Evolutionary conservation across 2,888 invertebrate genomes (phyloP), one percentile per base, ranked within the genome.

Genomic region (Scaptomyza flava): DNA sequence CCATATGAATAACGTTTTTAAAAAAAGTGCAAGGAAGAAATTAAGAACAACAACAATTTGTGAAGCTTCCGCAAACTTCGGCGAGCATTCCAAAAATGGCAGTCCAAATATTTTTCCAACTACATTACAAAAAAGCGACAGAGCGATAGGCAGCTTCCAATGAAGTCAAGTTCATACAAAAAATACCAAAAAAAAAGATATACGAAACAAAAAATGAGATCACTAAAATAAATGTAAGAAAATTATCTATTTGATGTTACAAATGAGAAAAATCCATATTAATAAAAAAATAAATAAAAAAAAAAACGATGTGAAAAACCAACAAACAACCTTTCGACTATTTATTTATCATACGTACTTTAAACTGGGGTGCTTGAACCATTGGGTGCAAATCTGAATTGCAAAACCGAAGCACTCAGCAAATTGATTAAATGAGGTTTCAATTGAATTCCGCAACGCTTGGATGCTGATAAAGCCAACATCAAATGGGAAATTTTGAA

Each of bases 161-260:
- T 9, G 42, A 58, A 64, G 56, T 64, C 63, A 77, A n/a, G 42
- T 77, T 51, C 42, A 72, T 59, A 23, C 23, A 1, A 23, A 56
- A 8, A 38, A 60, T 45, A 38, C 54, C 56, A 42, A 51, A 48
- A 64, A 61, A 51, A 42, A 59, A n/a, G n/a, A n/a, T n/a, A n/a
- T n/a, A n/a, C n/a, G n/a, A 60, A 48, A 47, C 17, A 27, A 48
- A 57, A 47, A 58, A 42, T 2, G 50, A 27, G 6, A 27, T 27
- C 27, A 27, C 6, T 5, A 14, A 6, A 58, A 58, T 43, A 51
- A 52, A 17, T 36, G 7, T 50, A 50, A 34, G 33, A 60, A 74
- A 82, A 79, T 89, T 86, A 89, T 89, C 87, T 81, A 83, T 85
- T 89, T 89, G 82, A 87, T 83, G 82, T 83, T 83, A 78, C 53